phyloP scores from a whole-genome alignment of 2,888 invertebrate genomes.

The Podabrus alpinus region DNA sequence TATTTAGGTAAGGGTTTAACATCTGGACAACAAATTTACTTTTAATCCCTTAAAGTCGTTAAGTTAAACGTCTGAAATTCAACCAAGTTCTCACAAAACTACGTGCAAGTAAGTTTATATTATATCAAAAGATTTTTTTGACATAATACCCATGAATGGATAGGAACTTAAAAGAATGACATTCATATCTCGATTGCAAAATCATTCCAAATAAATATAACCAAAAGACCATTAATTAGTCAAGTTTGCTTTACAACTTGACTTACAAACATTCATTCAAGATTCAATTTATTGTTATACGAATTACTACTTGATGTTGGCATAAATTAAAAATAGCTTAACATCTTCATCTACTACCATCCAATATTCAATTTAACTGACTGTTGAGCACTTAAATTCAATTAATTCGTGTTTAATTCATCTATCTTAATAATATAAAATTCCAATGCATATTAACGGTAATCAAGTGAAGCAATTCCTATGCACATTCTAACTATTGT shows the following conservation, averaged over 20 bases:
- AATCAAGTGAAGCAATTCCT: not conserved
- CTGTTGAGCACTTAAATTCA: not conserved
- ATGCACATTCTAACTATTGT: not conserved
- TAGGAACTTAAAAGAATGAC: not conserved
- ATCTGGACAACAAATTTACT: not conserved
- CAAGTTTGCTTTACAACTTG: not conserved
- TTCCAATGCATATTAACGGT: not conserved
- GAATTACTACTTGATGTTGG: not conserved
- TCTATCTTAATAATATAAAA: not conserved
- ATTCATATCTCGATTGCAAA: not conserved
- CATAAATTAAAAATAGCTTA: not conserved
- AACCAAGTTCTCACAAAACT: not conserved
- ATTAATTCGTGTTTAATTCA: not conserved
- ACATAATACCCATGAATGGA: not conserved
- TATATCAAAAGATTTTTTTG: not conserved
- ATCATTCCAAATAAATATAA: not conserved
- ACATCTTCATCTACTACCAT: not conserved
- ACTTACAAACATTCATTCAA: not conserved
- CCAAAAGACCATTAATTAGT: not conserved
- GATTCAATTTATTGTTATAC: not conserved
- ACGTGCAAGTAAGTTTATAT: not conserved
- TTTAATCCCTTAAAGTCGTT: not conserved
- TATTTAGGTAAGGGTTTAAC: not conserved
- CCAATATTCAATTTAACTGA: not conserved
- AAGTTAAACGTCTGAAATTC: not conserved